A percentile compares a stretch with the other conserved stretches of the same genome.
Conservation (phyloP, 2,797 vertebrate genomes). For the Brachyalestes nurse region DNA sequence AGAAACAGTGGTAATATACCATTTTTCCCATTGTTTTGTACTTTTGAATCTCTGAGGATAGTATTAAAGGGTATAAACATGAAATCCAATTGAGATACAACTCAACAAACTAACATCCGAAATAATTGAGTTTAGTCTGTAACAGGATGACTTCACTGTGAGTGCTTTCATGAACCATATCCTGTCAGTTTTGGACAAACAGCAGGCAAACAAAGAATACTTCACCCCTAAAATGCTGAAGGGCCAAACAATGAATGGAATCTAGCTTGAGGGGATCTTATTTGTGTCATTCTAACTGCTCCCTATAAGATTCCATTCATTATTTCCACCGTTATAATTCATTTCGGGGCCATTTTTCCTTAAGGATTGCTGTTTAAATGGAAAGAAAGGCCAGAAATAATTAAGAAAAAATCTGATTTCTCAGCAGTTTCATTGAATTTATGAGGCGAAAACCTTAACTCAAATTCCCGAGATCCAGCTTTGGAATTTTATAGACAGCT, state of each 20-base stretch:
- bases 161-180: background rate
- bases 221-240: too few species aligned
- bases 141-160: background rate
- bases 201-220: too few species aligned
- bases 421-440: background rate
- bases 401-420: background rate
- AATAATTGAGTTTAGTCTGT: background rate
- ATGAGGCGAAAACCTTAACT: background rate
- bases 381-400: background rate
- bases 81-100: background rate
- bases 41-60: background rate
- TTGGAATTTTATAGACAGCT: background rate
- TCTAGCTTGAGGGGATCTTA: background rate
- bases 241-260: too few species aligned
- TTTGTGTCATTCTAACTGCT: background rate
- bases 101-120: background rate
- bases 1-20: background rate
- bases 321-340: background rate
- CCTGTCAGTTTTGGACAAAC: background rate
- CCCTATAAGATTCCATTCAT: background rate
- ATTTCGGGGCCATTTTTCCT: background rate
- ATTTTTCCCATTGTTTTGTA: too few species aligned
- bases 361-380: background rate
- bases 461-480: background rate
- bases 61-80: background rate